phyloP scores from a whole-genome alignment of 37 sponge, comb jelly and placozoan species.

The Aphrocallistes beatrix region DNA sequence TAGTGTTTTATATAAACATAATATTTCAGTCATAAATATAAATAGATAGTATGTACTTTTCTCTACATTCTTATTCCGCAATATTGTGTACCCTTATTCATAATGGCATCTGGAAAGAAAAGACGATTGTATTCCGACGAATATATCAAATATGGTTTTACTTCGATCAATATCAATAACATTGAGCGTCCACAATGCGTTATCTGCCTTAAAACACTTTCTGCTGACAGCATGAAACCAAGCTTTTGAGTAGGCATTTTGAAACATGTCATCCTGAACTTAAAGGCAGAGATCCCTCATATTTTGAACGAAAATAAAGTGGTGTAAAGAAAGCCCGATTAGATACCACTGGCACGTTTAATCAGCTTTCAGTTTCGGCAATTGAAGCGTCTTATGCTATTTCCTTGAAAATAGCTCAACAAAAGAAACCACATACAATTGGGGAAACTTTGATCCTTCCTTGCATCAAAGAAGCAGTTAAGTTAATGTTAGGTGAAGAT shows the following conservation, averaged over 20 bases:
- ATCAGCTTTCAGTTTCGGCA: neutral
- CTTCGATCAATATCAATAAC: neutral
- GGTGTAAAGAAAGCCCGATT: neutral
- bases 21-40: no score
- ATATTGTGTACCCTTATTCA: no score
- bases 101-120: neutral
- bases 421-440: neutral
- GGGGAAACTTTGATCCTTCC: neutral
- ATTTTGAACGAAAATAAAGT: neutral
- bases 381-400: neutral
- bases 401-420: constrained; percentile 6
- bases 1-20: no score
- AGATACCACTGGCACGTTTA: neutral
- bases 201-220: constrained; percentile 11
- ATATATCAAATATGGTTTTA: neutral
- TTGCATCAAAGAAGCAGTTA: neutral
- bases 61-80: no score
- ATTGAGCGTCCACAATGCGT: neutral
- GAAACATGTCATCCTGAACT: neutral
- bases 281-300: neutral
- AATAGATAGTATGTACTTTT: no score
- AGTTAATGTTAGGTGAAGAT: neutral
- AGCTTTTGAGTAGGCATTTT: neutral
- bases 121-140: neutral
- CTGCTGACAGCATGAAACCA: neutral